Evolutionary conservation across 2,797 vertebrate species (phyloP), one percentile per base, ranked within the genome.

Genomic region (Microctenopoma lineatum): DNA sequence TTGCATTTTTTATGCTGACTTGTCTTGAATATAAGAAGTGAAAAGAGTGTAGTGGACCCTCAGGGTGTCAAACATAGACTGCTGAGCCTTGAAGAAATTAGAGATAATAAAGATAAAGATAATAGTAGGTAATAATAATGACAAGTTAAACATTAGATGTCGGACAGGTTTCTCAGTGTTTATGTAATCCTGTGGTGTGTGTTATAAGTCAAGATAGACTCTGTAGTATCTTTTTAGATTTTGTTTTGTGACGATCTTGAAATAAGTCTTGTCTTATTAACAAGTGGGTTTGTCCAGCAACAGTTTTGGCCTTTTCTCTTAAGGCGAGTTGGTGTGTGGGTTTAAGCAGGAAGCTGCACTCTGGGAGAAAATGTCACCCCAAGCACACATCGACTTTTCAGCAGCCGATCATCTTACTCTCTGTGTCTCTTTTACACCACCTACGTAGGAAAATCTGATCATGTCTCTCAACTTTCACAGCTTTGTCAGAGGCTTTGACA

Each of bases 371-470:
- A 93, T 95, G 90, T 95, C 90, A 94, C 59, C 61, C 51, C 34
- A 46, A 79, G 73, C 79, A 34, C 77, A 80, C 48, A 42, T 46
- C 42, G n/a, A 88, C 89, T 94, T 85, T 36, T 14, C 64, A 73
- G 64, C 86, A 90, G 86, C 90, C 87, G 60, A 80, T 85, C 89
- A 67, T 67, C 86, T 91, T 87, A 48, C 67, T 76, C 67, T 76
- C 78, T 81, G 66, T 88, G 45, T 84, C 82, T 91, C 56, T 73
- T 70, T 89, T 52, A 84, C 67, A 87, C 95, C 98, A 95, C 97
- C 97, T 97, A 98, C 98, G 95, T 94, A 95, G 97, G 97, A 99
- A 99, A 98, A 88, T 90, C 81, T 92, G 92, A 92, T 90, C 85
- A 81, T 61, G 76, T 89, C 79, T 86, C 79, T 88, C 75, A 57